Conservation (phyloP, 2,113 vertebrate species). For the Platysternon megacephalum region DNA sequence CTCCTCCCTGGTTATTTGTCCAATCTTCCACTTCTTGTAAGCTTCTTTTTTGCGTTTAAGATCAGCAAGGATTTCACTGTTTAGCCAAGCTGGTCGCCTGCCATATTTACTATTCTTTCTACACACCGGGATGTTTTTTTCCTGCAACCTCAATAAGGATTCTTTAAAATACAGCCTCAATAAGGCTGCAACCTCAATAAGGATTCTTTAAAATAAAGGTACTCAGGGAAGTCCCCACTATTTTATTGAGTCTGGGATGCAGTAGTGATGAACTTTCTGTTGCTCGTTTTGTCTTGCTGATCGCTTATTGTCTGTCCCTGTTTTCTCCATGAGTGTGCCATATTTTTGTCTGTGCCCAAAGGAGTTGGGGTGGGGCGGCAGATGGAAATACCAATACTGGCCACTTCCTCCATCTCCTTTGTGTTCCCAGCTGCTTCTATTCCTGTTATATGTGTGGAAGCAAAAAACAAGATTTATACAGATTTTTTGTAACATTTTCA, state of each 20-base stretch:
- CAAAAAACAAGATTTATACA: background rate
- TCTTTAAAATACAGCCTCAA: too few relatives aligned
- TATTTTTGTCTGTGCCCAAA: conserved; percentile 10
- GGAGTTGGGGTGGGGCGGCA: background rate
- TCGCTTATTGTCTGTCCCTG: background rate
- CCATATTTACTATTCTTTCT: too few relatives aligned
- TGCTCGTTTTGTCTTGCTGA: conserved; percentile 28
- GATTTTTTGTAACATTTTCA: background rate
- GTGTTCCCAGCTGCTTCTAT: background rate
- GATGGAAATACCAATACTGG: background rate
- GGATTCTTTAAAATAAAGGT: too few relatives aligned
- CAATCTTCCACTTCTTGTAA: too few relatives aligned
- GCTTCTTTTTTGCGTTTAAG: too few relatives aligned
- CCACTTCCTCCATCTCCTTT: background rate
- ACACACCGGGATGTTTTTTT: too few relatives aligned
- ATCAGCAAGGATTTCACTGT: too few relatives aligned
- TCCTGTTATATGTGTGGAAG: background rate
- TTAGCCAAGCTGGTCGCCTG: too few relatives aligned
- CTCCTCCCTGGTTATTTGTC: too few relatives aligned
- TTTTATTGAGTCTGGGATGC: background rate
- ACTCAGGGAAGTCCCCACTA: background rate
- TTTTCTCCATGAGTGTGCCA: background rate
- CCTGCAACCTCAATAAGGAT: too few relatives aligned
- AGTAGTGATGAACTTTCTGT: background rate
- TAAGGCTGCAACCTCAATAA: too few relatives aligned